Conservation (phyloP, 2,888 invertebrate genomes). For the Torymus tubicola region DNA sequence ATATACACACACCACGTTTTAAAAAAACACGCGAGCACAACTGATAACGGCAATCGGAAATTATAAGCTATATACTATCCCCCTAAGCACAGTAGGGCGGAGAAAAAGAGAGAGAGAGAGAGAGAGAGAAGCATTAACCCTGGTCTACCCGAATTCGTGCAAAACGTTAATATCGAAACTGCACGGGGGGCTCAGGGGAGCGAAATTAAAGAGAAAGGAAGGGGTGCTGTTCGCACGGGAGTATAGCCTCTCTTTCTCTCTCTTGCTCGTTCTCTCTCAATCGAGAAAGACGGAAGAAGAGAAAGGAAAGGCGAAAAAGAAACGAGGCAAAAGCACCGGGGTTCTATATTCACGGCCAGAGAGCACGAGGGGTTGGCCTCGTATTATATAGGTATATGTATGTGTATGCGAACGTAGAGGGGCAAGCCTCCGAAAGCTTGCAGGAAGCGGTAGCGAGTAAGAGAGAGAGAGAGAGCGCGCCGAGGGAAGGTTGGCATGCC, state of each 20-base stretch:
- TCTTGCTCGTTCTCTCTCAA: neutral
- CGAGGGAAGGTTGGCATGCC: constrained; percentile 64
- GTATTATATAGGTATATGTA: neutral
- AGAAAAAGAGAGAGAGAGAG: too few species aligned
- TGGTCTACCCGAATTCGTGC: neutral
- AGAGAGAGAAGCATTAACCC: neutral
- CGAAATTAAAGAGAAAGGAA: constrained; percentile 15
- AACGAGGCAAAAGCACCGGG: constrained; percentile 43
- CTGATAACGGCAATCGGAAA: too few species aligned
- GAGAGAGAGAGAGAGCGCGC: too few species aligned
- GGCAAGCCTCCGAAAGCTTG: constrained; percentile 44
- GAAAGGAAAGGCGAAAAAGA: constrained; percentile 43
- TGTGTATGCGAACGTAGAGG: constrained; percentile 34
- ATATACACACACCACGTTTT: too few species aligned
- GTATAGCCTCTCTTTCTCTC: too few species aligned
- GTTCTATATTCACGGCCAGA: constrained; percentile 43
- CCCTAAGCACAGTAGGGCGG: too few species aligned
- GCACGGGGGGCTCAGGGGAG: neutral
- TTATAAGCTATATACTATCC: too few species aligned
- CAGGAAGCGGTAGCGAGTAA: constrained; percentile 48
- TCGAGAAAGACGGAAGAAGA: constrained; percentile 40
- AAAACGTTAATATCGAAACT: neutral
- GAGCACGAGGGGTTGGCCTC: constrained; percentile 18
- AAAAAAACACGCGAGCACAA: too few species aligned
- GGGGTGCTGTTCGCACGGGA: constrained; percentile 23